A percentile compares a stretch with the other conserved stretches of the same genome.
Conservation (phyloP, 2,797 vertebrate genomes). For the Mallotus villosus region DNA sequence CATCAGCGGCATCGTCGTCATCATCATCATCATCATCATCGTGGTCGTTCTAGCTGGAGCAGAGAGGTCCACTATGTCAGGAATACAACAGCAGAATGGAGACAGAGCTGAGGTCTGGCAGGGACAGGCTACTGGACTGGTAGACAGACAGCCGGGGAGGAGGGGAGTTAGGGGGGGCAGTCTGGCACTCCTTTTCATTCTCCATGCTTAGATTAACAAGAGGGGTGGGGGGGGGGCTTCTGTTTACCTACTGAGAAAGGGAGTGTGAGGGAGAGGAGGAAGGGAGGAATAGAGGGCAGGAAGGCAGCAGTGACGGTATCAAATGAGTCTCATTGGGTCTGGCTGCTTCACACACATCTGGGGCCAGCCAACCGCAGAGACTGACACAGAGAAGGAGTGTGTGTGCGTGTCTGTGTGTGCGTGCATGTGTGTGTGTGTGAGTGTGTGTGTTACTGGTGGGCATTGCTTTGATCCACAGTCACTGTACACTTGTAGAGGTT, state of each 20-base stretch:
- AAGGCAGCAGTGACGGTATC: slow-evolving; percentile 55
- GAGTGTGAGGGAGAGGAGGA: slow-evolving; percentile 12
- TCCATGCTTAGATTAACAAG: slow-evolving; percentile 71
- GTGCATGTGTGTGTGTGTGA: slow-evolving; percentile 37
- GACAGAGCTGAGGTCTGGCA: slow-evolving; percentile 48
- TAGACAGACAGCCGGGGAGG: slow-evolving; percentile 22
- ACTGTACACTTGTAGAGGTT: slow-evolving; percentile 75
- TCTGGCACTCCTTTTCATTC: slow-evolving; percentile 66
- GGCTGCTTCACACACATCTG: slow-evolving; percentile 64
- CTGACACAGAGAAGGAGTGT: slow-evolving; percentile 67
- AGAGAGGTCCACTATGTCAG: slow-evolving; percentile 70
- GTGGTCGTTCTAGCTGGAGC: slow-evolving; percentile 67
- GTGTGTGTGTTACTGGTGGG: slow-evolving; percentile 62
- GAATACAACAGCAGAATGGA: slow-evolving; percentile 70
- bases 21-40: slow-evolving; percentile 40
- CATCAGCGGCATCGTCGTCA: slow-evolving; percentile 53
- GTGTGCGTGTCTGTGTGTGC: slow-evolving; percentile 47
- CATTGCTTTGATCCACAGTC: slow-evolving; percentile 69
- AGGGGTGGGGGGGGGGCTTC: slow-evolving; percentile 41
- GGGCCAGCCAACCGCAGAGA: slow-evolving; percentile 72
- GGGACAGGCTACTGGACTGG: slow-evolving; percentile 31
- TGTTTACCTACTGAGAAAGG: slow-evolving; percentile 53
- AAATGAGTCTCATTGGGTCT: slow-evolving; percentile 65
- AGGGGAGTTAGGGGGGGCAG: slow-evolving; percentile 35
- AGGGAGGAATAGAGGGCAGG: slow-evolving; percentile 26